A percentile compares a stretch with the other conserved stretches of the same genome.
phyloP scores from a whole-genome alignment of 2,113 vertebrate genomes.

The Cichladusa arquata region DNA sequence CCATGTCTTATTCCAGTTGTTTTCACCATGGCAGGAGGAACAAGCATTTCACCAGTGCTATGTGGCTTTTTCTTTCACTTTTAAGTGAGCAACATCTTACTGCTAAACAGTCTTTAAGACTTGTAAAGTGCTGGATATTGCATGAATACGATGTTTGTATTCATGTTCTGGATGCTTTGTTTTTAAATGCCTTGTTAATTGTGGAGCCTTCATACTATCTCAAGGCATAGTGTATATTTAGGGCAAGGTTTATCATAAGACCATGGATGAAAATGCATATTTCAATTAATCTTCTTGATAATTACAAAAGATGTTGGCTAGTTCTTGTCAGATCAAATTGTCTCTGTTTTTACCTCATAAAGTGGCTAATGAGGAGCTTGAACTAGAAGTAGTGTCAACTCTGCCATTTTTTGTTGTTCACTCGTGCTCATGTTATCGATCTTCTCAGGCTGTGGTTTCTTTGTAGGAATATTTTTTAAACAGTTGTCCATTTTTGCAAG shows the following conservation, averaged over 20 bases:
- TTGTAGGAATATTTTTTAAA: not conserved
- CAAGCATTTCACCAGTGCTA: not conserved
- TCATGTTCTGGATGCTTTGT: not conserved
- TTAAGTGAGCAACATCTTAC: not conserved
- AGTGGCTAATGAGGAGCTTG: not conserved
- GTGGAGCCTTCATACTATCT: not conserved
- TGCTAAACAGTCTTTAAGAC: not conserved
- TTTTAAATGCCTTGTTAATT: not conserved
- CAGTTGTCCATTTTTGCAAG: not conserved
- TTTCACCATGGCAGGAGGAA: not conserved
- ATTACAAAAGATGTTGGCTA: not conserved
- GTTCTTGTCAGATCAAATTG: not conserved
- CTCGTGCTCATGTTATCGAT: fast-evolving
- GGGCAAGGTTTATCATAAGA: not conserved
- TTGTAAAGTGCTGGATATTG: not conserved
- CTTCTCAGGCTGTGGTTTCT: not conserved
- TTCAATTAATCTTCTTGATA: not conserved
- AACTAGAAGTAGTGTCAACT: not conserved
- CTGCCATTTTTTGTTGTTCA: not conserved
- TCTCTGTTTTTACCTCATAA: not conserved
- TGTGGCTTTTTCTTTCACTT: not conserved
- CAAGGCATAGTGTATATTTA: not conserved
- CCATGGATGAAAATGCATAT: not conserved
- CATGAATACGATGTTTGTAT: not conserved
- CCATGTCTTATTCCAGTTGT: not conserved